phyloP scores from a whole-genome alignment of 2,797 vertebrate species.

The Mormyrops attenuatus region DNA sequence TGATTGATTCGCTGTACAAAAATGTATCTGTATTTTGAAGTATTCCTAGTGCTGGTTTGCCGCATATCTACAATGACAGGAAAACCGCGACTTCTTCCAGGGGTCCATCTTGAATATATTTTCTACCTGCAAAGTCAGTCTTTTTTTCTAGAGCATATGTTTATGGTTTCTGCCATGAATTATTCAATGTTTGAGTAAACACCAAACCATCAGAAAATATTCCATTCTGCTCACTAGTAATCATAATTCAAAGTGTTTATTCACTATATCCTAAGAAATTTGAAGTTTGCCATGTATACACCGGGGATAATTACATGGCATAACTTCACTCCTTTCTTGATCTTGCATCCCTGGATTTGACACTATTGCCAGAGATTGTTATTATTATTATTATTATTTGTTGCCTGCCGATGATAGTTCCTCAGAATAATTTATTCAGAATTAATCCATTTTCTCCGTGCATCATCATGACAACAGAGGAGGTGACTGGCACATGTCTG shows the following conservation, averaged over 20 bases:
- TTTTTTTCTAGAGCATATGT: slow-evolving; percentile 52
- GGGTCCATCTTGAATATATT: slow-evolving; percentile 40
- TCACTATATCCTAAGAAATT: slow-evolving; percentile 55
- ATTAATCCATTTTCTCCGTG: background rate
- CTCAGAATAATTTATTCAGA: background rate
- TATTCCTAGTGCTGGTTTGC: background rate
- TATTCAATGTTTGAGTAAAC: slow-evolving; percentile 60
- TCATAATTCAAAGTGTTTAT: slow-evolving; percentile 64
- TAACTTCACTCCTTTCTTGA: slow-evolving; percentile 44
- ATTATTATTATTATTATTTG: background rate
- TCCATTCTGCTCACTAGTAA: slow-evolving; percentile 62
- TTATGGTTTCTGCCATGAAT: slow-evolving; percentile 64
- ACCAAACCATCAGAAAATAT: slow-evolving; percentile 50
- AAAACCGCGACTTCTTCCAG: background rate
- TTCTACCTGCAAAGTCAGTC: slow-evolving; percentile 48
- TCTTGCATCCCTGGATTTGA: slow-evolving; percentile 41
- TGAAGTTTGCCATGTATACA: slow-evolving; percentile 58
- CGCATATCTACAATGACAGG: background rate
- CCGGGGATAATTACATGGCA: slow-evolving; percentile 57
- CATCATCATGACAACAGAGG: slow-evolving; percentile 15
- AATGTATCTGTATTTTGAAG: slow-evolving; percentile 26
- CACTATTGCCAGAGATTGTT: background rate
- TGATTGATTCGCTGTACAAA: background rate
- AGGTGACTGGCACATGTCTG: background rate
- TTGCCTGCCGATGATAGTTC: background rate